Percentiles rank a stretch among this genome's conserved stretches.
Conservation (phyloP, 1,140 invertebrate species). For the Leguminivora glycinivorella region DNA sequence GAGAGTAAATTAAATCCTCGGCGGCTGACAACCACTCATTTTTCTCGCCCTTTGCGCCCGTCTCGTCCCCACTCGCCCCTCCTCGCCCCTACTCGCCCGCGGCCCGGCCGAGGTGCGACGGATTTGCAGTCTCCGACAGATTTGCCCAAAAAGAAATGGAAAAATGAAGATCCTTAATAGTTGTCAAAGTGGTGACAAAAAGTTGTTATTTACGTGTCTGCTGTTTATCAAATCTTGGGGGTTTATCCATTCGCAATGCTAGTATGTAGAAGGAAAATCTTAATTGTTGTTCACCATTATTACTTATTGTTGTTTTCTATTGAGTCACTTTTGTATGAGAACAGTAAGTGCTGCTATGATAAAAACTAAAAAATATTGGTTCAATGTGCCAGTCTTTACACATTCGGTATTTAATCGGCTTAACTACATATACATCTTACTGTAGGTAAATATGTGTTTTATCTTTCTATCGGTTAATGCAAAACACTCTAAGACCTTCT, state of each 20-base stretch:
- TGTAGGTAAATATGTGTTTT: background rate
- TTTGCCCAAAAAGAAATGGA: background rate
- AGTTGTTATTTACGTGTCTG: background rate
- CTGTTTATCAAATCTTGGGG: background rate
- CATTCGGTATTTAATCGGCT: too few relatives aligned
- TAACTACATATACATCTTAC: background rate
- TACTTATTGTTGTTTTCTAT: too few relatives aligned
- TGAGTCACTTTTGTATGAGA: too few relatives aligned
- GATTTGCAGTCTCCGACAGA: constrained; percentile 4
- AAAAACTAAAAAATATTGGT: too few relatives aligned
- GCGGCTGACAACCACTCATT: constrained; percentile 16
- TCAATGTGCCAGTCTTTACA: too few relatives aligned
- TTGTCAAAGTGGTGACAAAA: background rate
- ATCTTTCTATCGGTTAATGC: background rate
- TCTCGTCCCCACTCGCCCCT: too few relatives aligned
- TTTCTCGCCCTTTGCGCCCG: constrained; percentile 3
- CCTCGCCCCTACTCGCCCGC: too few relatives aligned
- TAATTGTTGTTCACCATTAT: too few relatives aligned
- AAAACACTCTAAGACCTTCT: background rate
- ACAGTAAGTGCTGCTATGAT: too few relatives aligned
- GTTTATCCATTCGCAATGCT: too few relatives aligned
- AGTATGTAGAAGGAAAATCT: too few relatives aligned
- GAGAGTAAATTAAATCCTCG: constrained; percentile 48
- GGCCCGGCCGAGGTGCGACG: background rate
- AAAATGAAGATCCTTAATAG: background rate